A percentile compares a stretch with the other conserved stretches of the same genome.
Evolutionary conservation across 2,113 vertebrate species (phyloP).

Genomic region (Turnix velox): DNA sequence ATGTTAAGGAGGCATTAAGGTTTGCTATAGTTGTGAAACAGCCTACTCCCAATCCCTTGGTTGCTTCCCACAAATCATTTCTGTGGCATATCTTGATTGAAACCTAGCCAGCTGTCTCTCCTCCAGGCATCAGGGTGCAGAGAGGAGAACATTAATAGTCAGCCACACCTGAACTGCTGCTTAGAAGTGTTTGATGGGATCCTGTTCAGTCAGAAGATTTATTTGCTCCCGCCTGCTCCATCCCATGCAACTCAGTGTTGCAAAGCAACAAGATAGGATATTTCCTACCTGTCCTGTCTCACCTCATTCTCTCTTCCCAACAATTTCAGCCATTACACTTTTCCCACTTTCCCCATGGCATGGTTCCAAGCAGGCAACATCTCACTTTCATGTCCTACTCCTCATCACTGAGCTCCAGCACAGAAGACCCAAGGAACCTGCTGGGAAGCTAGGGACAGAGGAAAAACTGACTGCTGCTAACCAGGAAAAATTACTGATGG

Average conservation of each 20-base stretch:
- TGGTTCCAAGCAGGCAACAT: background rate
- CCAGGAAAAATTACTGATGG: background rate
- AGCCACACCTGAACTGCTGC: constrained; percentile 14
- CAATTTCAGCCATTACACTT: background rate
- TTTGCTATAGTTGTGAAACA: background rate
- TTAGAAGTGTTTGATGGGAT: constrained; percentile 19
- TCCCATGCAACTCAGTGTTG: background rate
- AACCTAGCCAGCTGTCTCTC: background rate
- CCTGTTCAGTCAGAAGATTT: constrained; percentile 48
- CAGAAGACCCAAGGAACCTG: background rate
- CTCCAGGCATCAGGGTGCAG: background rate
- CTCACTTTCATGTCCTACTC: accelerated
- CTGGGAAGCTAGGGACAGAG: background rate
- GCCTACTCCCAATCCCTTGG: background rate
- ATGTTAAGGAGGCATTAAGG: background rate
- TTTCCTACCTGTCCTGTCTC: constrained; percentile 28
- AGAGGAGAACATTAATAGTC: background rate
- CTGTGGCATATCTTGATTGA: background rate
- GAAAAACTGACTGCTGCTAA: background rate
- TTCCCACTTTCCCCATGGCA: background rate
- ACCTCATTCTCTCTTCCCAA: constrained; percentile 40
- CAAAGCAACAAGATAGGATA: background rate
- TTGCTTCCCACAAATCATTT: constrained; percentile 3
- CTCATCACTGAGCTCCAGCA: background rate
- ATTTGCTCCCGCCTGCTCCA: background rate